phyloP scores from a whole-genome alignment of 2,888 invertebrate genomes.

The Netelia inedita region DNA sequence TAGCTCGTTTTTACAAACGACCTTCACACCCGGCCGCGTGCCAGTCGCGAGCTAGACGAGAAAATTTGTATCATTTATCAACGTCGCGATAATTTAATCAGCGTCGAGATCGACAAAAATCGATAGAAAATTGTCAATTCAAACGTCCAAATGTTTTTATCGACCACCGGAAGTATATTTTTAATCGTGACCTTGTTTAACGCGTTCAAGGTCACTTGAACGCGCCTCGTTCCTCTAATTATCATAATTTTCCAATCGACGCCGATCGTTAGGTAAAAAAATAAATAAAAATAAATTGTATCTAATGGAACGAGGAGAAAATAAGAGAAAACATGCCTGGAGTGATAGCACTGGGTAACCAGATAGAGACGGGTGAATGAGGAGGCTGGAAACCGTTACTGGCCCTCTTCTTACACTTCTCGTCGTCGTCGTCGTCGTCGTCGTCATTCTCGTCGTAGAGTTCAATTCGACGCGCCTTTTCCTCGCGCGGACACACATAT shows the following conservation, averaged over 20 bases:
- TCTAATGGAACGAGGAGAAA: conserved; percentile 2
- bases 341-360: not conserved
- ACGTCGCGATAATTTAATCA: not conserved
- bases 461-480: conserved; percentile 35
- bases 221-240: not conserved
- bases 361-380: conserved; percentile 5
- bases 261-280: not conserved
- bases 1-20: conserved; percentile 67
- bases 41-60: conserved; percentile 46
- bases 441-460: not conserved
- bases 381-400: conserved; percentile 71
- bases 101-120: not conserved
- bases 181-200: not conserved
- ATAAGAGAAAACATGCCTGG: not conserved
- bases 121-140: too few relatives aligned
- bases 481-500: not conserved
- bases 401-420: conserved; percentile 58
- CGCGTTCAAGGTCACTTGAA: not conserved
- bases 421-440: not conserved
- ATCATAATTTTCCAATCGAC: not conserved
- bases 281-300: not conserved
- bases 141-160: not conserved
- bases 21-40: conserved; percentile 67
- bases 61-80: not conserved
- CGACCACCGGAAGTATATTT: not conserved